Evolutionary conservation across 2,113 vertebrate genomes (phyloP).

Genomic region (Columba janthina): DNA sequence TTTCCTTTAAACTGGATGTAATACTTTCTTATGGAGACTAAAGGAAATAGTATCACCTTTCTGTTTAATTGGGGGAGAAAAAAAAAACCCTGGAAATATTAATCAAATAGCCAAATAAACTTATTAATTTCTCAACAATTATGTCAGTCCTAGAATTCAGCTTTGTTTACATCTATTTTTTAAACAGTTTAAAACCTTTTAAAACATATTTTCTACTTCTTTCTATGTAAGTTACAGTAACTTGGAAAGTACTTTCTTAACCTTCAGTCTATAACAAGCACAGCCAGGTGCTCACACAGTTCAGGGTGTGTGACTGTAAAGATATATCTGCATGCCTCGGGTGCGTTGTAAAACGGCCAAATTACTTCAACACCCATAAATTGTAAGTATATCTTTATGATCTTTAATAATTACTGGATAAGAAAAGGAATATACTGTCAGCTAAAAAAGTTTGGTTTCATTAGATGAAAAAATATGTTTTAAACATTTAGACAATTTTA

Average conservation of each 20-base stretch:
- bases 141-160: not conserved
- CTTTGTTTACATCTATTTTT: not conserved
- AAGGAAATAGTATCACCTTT: not conserved
- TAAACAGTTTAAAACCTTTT: not conserved
- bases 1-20: not conserved
- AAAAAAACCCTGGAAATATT: not conserved
- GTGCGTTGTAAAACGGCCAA: slow-evolving; percentile 59
- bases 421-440: slow-evolving; percentile 47
- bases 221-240: not conserved
- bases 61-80: not conserved
- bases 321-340: not conserved
- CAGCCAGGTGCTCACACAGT: slow-evolving; percentile 35
- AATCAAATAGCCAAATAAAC: not conserved
- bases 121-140: not conserved
- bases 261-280: not conserved
- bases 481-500: slow-evolving; percentile 48
- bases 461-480: slow-evolving; percentile 54
- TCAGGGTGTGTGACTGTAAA: slow-evolving; percentile 16
- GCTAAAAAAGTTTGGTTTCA: slow-evolving; percentile 10
- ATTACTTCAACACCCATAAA: slow-evolving; percentile 54
- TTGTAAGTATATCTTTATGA: slow-evolving; percentile 53
- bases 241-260: not conserved
- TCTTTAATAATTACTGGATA: slow-evolving; percentile 61
- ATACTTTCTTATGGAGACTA: not conserved
- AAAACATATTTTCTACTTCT: not conserved